These are phyloP conservation scores for Aspidoscelis tigris DNA, from an alignment of 2,113 vertebrate species.

Conservation along the genomic window DNA sequence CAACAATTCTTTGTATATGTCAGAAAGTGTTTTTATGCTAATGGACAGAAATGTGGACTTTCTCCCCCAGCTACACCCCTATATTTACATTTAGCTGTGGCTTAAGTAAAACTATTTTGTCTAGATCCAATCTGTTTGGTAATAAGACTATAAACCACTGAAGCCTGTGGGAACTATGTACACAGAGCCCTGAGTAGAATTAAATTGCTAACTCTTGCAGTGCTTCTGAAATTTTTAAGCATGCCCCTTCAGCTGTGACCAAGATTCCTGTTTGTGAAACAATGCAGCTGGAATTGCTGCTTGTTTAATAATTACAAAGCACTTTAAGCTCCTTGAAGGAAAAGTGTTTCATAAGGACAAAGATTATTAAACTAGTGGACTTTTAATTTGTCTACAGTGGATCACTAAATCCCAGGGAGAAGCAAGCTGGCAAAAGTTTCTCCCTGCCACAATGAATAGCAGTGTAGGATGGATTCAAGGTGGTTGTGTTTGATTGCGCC, in stretches of 20 bases:
- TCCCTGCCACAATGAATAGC: background rate
- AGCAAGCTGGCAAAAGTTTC: background rate
- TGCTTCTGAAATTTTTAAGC: rapidly evolving
- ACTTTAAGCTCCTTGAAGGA: background rate
- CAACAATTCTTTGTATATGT: too few species aligned
- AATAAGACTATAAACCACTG: background rate
- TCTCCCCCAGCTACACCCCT: too few species aligned
- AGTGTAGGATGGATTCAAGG: background rate
- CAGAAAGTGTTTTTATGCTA: too few species aligned
- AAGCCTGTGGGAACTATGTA: background rate
- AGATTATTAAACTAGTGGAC: background rate
- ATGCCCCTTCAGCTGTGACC: background rate
- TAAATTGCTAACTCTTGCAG: background rate
- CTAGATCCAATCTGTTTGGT: background rate
- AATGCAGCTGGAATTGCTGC: background rate
- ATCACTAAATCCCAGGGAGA: background rate
- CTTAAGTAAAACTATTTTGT: too few species aligned
- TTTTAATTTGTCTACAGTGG: slow-evolving; percentile 26
- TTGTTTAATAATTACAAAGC: background rate
- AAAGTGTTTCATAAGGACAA: background rate
- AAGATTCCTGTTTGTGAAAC: background rate
- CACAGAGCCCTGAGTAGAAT: background rate
- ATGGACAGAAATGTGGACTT: too few species aligned
- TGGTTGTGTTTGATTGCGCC: slow-evolving; percentile 15
- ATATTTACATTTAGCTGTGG: too few species aligned